Conservation (phyloP, 2,888 invertebrate genomes). For the Lasius fuliginosus region DNA sequence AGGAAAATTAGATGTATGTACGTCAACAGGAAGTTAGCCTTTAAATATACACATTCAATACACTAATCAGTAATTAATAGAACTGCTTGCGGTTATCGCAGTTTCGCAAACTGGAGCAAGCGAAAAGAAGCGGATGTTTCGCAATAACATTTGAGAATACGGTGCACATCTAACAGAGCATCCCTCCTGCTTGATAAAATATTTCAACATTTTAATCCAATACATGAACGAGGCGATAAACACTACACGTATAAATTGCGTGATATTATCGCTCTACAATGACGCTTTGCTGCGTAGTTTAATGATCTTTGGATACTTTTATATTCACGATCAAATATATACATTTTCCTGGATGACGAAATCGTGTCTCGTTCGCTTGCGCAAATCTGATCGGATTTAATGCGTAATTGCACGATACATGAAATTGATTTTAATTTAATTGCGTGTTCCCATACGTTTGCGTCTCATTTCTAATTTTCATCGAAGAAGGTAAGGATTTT, state of each 20-base stretch:
- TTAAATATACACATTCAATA: not conserved
- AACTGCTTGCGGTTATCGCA: not conserved
- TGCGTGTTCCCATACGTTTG: not conserved
- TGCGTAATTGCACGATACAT: not conserved
- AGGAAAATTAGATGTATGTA: not conserved
- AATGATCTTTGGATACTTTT: conserved; percentile 18
- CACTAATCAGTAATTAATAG: conserved; percentile 10
- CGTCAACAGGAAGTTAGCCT: not conserved
- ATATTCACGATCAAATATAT: not conserved
- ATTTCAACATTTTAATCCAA: conserved; percentile 35
- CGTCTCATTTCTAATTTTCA: not conserved
- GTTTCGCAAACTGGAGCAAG: not conserved
- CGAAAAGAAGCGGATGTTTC: not conserved
- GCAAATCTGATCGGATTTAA: conserved; percentile 3
- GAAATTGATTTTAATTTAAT: not conserved
- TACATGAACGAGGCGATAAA: conserved; percentile 15
- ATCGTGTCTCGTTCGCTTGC: conserved; percentile 18
- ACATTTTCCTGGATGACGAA: not conserved
- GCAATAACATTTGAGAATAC: conserved; percentile 22
- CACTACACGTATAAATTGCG: conserved; percentile 13
- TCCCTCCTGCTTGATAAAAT: conserved; percentile 12
- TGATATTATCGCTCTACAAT: conserved; percentile 6
- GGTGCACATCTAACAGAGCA: conserved; percentile 30
- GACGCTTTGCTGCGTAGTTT: conserved; percentile 16
- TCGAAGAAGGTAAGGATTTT: not conserved